Base-by-base conservation (phyloP, 2,888 invertebrate species). In the Sericinus montela region DNA sequence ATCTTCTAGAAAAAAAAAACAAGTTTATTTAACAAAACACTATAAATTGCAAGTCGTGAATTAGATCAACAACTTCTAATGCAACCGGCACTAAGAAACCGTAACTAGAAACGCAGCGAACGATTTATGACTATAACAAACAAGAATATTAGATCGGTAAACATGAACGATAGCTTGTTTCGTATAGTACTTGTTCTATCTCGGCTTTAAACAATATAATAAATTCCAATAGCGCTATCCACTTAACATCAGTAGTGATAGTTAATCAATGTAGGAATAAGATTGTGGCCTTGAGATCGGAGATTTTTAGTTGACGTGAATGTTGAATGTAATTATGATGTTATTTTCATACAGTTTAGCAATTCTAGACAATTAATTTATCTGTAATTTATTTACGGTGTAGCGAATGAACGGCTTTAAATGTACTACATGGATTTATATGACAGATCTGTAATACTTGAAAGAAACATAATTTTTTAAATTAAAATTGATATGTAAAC, bases 201-300 rank as follows among this genome's bases (percentile, higher is more conserved):
- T 49, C 34, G 39, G 34, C 44, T 49, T 49, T 44, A 49, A 49
- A 49, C 48, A 44, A 49, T 49, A 55, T 53, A 51, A 55, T 53
- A 55, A 55, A 55, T 51, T 44, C 51, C 51, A 45, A 49, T 48
- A 54, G 48, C 44, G 39, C 48, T 49, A 49, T 49, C 48, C 48
- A 51, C 48, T 54, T 48, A 54, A 43, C 47, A 47, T 51, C 47
- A 41, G 45, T 48, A 58, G 57, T 62, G 62, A 59, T 58, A 57
- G 47, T 54, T 51, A 51, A 51, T 54, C 53, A 54, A 54, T 62
- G 56, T 56, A 52, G 32, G 51, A 28, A 39, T 44, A 40, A 39
- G 25, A n/a, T 16, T 54, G 39, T 11, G 62, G 69, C 66, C 37
- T 52, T 11, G 13, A 55, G 53, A 51, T 9, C 0, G 19, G 59